These are phyloP conservation scores for Caprella mutica DNA, from an alignment of 2,888 invertebrate species.

Conservation along the genomic window DNA sequence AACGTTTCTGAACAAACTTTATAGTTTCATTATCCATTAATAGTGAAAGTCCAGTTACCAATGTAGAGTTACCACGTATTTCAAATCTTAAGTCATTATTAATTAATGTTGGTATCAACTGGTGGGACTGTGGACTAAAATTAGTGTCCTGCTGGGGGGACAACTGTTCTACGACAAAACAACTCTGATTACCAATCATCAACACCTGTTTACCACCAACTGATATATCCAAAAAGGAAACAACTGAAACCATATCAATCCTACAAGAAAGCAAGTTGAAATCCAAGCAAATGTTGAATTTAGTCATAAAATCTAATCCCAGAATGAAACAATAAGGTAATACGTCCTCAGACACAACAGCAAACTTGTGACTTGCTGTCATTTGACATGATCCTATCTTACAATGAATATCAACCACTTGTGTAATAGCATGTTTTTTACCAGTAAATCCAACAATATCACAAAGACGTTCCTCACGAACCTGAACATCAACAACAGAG, in stretches of 20 bases:
- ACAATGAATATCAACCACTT: background rate
- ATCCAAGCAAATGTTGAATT: too few species aligned
- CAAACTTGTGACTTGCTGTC: background rate
- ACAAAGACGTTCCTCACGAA: background rate
- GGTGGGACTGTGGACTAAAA: too few species aligned
- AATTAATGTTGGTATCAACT: background rate
- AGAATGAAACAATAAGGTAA: constrained; percentile 1
- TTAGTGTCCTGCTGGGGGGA: too few species aligned
- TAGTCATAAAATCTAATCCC: background rate
- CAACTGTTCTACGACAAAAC: too few species aligned
- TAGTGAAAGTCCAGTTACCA: background rate
- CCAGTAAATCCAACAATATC: background rate
- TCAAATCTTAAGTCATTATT: background rate
- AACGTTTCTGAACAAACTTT: background rate
- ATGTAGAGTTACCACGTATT: background rate
- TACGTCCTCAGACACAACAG: background rate
- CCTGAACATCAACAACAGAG: background rate
- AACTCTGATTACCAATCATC: too few species aligned
- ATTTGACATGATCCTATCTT: background rate
- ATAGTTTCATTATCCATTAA: background rate
- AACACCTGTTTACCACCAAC: too few species aligned
- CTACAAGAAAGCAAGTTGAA: too few species aligned
- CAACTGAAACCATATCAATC: too few species aligned
- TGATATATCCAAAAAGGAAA: too few species aligned
- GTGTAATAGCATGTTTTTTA: background rate